These are phyloP conservation scores for Chamaetylas fuelleborni DNA, from an alignment of 2,113 vertebrate genomes.

Conservation along the genomic window DNA sequence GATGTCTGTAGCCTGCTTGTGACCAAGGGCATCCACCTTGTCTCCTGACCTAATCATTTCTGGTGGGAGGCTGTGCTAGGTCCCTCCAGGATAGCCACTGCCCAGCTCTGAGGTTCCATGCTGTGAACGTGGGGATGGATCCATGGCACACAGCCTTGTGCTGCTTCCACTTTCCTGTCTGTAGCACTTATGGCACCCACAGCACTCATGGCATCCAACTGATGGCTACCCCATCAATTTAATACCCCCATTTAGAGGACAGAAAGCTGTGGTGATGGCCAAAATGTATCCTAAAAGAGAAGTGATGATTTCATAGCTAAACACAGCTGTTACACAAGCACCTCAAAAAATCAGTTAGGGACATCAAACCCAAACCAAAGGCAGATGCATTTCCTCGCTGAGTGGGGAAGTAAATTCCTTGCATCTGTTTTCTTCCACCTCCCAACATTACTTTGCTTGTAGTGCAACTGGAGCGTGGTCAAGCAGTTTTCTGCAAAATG, in stretches of 20 bases:
- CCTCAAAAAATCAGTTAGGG: background rate
- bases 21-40: background rate
- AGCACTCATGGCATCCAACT: background rate
- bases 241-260: background rate
- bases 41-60: background rate
- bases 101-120: background rate
- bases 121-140: accelerated
- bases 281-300: background rate
- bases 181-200: background rate
- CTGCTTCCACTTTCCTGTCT: background rate
- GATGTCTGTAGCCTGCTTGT: background rate
- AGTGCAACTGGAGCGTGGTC: background rate
- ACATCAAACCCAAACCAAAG: background rate
- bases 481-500: background rate
- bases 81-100: background rate
- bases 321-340: background rate
- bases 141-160: background rate
- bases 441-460: background rate
- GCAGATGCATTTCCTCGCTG: background rate
- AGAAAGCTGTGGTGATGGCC: background rate
- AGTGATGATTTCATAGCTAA: background rate
- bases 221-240: background rate
- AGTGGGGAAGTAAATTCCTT: background rate
- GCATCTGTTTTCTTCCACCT: background rate
- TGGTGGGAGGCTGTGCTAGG: background rate